Percentiles rank a stretch among this genome's conserved stretches.
Evolutionary conservation across 2,113 vertebrate species (phyloP).

Genomic region (Oxyruncus cristatus): DNA sequence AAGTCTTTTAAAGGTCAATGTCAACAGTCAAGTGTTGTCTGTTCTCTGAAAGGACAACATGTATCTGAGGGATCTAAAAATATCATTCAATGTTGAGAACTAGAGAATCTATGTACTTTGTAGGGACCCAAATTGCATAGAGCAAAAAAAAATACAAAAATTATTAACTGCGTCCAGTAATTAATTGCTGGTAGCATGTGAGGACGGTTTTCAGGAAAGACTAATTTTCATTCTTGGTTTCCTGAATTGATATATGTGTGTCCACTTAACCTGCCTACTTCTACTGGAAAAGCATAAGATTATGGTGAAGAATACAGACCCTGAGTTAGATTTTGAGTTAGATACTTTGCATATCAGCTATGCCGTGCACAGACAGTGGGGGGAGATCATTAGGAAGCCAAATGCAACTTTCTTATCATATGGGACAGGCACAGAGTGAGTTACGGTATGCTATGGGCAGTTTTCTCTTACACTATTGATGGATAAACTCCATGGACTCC

Average conservation of each 20-base stretch:
- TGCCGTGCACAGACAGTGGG: not conserved
- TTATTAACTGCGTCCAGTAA: not conserved
- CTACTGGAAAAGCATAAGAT: not conserved
- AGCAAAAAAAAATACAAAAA: not conserved
- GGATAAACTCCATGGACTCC: not conserved
- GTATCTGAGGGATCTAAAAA: conserved; percentile 36
- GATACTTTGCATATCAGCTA: not conserved
- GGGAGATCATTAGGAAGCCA: not conserved
- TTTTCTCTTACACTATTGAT: not conserved
- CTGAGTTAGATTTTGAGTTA: not conserved
- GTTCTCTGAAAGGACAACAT: conserved; percentile 12
- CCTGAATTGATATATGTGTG: not conserved
- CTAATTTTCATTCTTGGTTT: not conserved
- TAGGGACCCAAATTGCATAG: not conserved
- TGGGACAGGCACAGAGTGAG: not conserved
- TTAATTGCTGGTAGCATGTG: not conserved
- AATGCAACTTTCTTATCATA: not conserved
- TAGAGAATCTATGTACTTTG: not conserved
- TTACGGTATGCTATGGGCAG: not conserved
- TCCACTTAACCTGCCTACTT: not conserved
- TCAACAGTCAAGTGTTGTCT: conserved; percentile 22
- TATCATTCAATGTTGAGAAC: not conserved
- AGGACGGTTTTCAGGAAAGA: not conserved
- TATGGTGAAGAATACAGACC: not conserved
- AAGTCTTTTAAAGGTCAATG: not conserved